Percentiles rank a stretch among this genome's conserved stretches.
phyloP scores from a whole-genome alignment of 1,140 invertebrate species.

The Camponotus vicinus region DNA sequence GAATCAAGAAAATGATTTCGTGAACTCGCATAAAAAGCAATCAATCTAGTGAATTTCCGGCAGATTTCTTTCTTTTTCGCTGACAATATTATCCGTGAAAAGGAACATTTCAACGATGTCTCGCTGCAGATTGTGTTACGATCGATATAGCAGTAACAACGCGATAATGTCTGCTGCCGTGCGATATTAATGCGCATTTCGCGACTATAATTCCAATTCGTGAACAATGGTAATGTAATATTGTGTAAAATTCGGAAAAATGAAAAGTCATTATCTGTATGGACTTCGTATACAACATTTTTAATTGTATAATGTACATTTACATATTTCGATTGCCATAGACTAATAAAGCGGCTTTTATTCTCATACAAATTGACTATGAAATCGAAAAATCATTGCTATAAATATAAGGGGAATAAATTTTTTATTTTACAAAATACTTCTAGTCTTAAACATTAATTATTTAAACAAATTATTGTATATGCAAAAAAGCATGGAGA shows the following conservation, averaged over 20 bases:
- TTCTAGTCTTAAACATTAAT: too few species aligned
- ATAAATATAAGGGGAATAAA: too few species aligned
- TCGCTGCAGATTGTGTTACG: conserved; percentile 17
- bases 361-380: too few species aligned
- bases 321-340: neutral
- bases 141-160: conserved; percentile 8
- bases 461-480: too few species aligned
- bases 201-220: neutral
- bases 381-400: too few species aligned
- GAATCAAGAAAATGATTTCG: conserved; percentile 54
- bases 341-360: too few species aligned
- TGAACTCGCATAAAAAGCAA: conserved; percentile 20
- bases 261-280: neutral
- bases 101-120: neutral
- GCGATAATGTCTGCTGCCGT: conserved; percentile 13
- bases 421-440: too few species aligned
- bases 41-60: conserved; percentile 25
- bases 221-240: neutral
- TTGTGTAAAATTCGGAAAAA: conserved; percentile 1
- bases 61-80: conserved; percentile 12
- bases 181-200: conserved; percentile 37
- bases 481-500: neutral
- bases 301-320: neutral
- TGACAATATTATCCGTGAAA: conserved; percentile 42
- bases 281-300: neutral